These are phyloP conservation scores for Orbicella faveolata DNA, from an alignment of 64 coral and sea anemone species.

Conservation along the genomic window DNA sequence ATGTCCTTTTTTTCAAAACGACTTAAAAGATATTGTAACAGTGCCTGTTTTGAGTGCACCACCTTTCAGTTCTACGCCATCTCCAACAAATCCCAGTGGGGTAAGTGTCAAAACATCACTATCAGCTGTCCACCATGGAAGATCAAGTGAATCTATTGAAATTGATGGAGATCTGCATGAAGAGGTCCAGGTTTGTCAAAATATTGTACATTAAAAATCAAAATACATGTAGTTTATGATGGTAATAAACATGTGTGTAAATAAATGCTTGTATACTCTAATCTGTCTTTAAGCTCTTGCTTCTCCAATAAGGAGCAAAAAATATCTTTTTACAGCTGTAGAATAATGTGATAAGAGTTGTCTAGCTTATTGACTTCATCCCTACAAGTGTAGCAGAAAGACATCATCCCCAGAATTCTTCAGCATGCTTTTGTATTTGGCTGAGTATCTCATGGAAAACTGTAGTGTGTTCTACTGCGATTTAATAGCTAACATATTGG, in stretches of 20 bases:
- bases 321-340: background rate
- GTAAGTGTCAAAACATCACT: background rate
- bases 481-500: too few relatives aligned
- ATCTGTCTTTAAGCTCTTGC: background rate
- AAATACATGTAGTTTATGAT: too few relatives aligned
- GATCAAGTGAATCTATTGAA: background rate
- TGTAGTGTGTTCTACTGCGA: too few relatives aligned
- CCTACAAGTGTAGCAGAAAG: background rate
- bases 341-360: background rate
- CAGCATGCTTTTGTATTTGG: background rate
- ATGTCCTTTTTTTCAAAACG: background rate
- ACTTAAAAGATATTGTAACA: slow-evolving; percentile 5
- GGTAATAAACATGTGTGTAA: too few relatives aligned
- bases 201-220: too few relatives aligned
- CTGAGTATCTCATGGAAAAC: background rate
- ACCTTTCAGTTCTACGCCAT: background rate
- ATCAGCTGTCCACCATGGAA: background rate
- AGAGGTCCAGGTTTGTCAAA: background rate
- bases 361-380: background rate
- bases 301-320: background rate
- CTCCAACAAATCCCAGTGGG: background rate
- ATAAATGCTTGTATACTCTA: background rate
- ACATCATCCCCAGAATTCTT: background rate
- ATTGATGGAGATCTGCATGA: background rate
- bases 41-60: background rate